Base-by-base conservation (phyloP, 2,888 invertebrate genomes). In the Meganola albula region DNA sequence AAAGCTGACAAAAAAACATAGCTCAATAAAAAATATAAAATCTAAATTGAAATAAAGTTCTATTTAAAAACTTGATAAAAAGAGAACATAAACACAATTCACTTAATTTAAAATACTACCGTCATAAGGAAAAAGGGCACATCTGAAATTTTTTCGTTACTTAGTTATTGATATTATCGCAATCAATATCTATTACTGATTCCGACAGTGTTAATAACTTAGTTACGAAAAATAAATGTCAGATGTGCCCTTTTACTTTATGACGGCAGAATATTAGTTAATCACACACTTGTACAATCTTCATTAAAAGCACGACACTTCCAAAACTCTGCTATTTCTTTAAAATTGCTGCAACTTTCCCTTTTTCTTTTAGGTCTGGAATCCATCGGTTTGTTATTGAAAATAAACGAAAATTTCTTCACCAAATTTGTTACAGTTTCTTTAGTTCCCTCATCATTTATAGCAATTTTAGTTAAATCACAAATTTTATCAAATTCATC, bases 401-500 rank as follows among this genome's bases (percentile, higher is more conserved):
- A 28, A 2, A 74, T 57, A 9, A 37, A 52, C 31, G 65, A 73
- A 9, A 74, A 78, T 34, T 64, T 74, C 37, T 48, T 69, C 27
- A 79, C 79, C 4, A 79, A 41, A 0, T 68, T 67, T 0, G 77
- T 75, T 31, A 78, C 77, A 0, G 78, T 68, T 2, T 65, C 66
- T 30, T 53, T 44, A 0, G 60, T 58, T 2, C 48, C 37, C 3
- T 62, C 49, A 20, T 66, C 59, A 22, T 59, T 50, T 12, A 37
- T 37, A 2, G 58, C 48, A 3, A 68, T 28, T 10, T 49, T 59
- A 0, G 54, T 53, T 13, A 74, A 47, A 1, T 59, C 53, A 41
- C 66, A 63, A 2, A 77, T 44, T 16, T 72, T 59, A 2, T 71
- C 63, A 27, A 78, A 74, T 1, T 73, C 71, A 35, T 75, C 74